phyloP scores from a whole-genome alignment of 2,797 vertebrate species.

The Hyperoplus lanceolatus region DNA sequence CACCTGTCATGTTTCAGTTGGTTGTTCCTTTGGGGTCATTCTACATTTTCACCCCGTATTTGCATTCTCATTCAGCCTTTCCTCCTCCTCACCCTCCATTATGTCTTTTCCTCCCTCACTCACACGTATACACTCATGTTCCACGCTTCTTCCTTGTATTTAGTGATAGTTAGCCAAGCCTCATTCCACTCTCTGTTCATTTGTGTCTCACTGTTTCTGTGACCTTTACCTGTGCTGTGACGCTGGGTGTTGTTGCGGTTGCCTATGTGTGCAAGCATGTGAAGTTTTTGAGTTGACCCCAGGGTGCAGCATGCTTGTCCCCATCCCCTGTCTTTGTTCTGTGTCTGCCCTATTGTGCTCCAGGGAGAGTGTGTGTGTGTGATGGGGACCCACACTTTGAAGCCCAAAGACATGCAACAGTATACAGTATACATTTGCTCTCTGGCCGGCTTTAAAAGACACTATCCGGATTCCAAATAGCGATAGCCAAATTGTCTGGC shows the following conservation, averaged over 20 bases:
- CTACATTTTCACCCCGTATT: not conserved
- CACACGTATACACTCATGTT: not conserved
- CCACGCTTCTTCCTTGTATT: slow-evolving; percentile 2
- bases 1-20: not conserved
- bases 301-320: slow-evolving; percentile 9
- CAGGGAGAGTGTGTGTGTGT: not conserved
- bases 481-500: not conserved
- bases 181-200: slow-evolving; percentile 17
- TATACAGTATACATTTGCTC: slow-evolving; percentile 31
- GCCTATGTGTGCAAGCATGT: slow-evolving; percentile 14
- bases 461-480: not conserved
- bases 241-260: slow-evolving; percentile 6
- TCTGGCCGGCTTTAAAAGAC: slow-evolving; percentile 26
- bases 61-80: not conserved
- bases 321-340: not conserved
- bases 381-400: slow-evolving; percentile 37
- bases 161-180: slow-evolving; percentile 14
- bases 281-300: slow-evolving; percentile 23
- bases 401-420: not conserved
- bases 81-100: not conserved
- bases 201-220: slow-evolving; percentile 24
- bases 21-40: not conserved
- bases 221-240: slow-evolving; percentile 15
- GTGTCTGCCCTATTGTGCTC: slow-evolving; percentile 8
- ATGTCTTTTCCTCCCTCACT: not conserved